Evolutionary conservation across 2,888 invertebrate genomes (phyloP), one percentile per base, ranked within the genome.

Genomic region (Morpho helenor): DNA sequence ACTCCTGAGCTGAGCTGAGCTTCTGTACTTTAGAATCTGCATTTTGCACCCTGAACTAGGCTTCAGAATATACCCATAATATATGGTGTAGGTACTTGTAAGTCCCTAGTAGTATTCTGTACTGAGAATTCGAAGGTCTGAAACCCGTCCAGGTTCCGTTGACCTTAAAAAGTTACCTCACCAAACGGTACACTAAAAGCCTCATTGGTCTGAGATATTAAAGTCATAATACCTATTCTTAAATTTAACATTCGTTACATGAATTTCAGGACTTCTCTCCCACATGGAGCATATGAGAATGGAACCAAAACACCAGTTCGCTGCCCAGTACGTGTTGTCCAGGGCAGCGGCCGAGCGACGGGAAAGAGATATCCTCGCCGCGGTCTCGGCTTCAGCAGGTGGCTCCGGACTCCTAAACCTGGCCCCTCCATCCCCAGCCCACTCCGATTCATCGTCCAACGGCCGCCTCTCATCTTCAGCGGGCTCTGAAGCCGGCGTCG

Each of bases 201-300:
- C 4, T 23, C 23, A 23, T 23, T 3, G 23, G 23, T 23, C 23
- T 23, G 23, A 23, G 4, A n/a, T n/a, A n/a, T n/a, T n/a, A 23
- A 23, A 23, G 4, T 23, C 23, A 23, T 23, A 23, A 23, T 23
- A 23, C 23, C 31, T 31, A 31, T 31, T 31, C 5, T 31, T 31
- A 31, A 31, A 31, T 31, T 31, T 8, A 49, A 31, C 41, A 55
- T 52, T 44, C 55, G 7, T 45, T 7, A 45, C 40, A 49, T 40
- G 9, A 48, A 47, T 89, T 92, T 40, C 90, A 98, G 98, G 97
- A 75, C 93, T 98, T 41, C 92, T 98, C 60, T 96, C 96, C 60
- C 98, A 98, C 81, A 97, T 98, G 97, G 97, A 98, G 75, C 97
- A 97, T 80, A 97, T 98, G 97, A 93, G 97, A 75, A 97, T 97